phyloP scores from a whole-genome alignment of 2,888 invertebrate genomes.

The Amphiduros pacificus region DNA sequence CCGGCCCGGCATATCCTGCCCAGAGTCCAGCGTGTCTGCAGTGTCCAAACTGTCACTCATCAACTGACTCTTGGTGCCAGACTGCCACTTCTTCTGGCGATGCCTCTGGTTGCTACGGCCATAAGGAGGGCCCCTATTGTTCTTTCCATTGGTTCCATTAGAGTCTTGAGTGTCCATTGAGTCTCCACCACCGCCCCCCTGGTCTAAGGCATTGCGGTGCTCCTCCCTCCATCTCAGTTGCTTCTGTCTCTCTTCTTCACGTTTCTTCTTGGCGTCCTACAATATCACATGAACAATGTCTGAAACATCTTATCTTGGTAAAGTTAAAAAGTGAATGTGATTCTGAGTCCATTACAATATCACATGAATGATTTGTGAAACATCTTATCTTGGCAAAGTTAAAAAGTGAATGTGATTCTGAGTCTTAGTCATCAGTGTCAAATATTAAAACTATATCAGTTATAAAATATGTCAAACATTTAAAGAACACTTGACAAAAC shows the following conservation, averaged over 20 bases:
- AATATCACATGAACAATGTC: too few species aligned
- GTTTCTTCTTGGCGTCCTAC: slow-evolving; percentile 34
- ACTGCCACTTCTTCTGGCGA: slow-evolving; percentile 29
- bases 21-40: slow-evolving; percentile 26
- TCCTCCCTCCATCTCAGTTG: slow-evolving; percentile 35
- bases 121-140: background rate
- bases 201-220: slow-evolving; percentile 30
- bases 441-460: too few species aligned
- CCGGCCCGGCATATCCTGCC: slow-evolving; percentile 15
- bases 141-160: slow-evolving; percentile 1
- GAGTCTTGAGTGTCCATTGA: slow-evolving; percentile 17
- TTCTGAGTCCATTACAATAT: too few species aligned
- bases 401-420: too few species aligned
- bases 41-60: slow-evolving; percentile 20
- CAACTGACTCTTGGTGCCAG: slow-evolving; percentile 12
- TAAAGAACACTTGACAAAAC: too few species aligned
- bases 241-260: slow-evolving; percentile 36
- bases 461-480: too few species aligned
- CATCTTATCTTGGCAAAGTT: too few species aligned
- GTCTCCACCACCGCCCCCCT: slow-evolving; percentile 18
- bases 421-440: too few species aligned
- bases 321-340: too few species aligned
- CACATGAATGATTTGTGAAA: too few species aligned
- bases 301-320: too few species aligned
- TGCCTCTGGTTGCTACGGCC: slow-evolving; percentile 15